These are phyloP conservation scores for Ataeniobius toweri DNA, from an alignment of 2,797 vertebrate genomes.

Conservation along the genomic window DNA sequence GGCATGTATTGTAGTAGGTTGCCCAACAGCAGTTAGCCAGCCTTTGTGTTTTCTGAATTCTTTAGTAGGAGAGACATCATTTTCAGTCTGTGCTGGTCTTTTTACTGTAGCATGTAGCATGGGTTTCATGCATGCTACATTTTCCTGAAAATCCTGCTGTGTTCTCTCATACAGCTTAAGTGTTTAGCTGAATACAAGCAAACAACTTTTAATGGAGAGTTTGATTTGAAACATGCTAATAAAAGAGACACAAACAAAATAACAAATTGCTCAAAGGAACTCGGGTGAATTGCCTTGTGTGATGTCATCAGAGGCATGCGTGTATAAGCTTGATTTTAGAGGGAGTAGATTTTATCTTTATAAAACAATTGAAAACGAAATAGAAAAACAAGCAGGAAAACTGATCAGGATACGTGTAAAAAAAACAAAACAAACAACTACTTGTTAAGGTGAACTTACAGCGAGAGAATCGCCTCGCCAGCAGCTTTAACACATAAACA, in stretches of 20 bases:
- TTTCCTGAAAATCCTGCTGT: background rate
- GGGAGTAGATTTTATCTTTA: background rate
- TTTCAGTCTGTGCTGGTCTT: background rate
- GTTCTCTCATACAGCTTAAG: background rate
- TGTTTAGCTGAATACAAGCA: background rate
- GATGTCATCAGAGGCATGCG: background rate
- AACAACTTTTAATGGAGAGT: background rate
- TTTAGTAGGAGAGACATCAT: background rate
- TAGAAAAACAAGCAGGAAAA: background rate
- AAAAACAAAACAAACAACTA: background rate
- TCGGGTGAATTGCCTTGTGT: background rate
- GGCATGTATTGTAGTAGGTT: background rate
- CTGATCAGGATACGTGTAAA: background rate
- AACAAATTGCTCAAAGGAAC: background rate
- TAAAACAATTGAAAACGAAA: background rate
- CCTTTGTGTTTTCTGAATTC: background rate
- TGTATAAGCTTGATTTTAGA: background rate
- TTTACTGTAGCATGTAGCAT: background rate
- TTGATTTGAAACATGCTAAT: background rate
- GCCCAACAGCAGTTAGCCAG: background rate
- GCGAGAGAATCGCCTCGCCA: background rate
- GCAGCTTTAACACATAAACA: background rate
- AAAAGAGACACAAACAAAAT: background rate
- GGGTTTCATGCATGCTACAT: background rate
- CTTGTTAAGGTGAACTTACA: background rate